These are phyloP conservation scores for Hedya salicella DNA, from an alignment of 2,888 invertebrate species.

Conservation along the genomic window DNA sequence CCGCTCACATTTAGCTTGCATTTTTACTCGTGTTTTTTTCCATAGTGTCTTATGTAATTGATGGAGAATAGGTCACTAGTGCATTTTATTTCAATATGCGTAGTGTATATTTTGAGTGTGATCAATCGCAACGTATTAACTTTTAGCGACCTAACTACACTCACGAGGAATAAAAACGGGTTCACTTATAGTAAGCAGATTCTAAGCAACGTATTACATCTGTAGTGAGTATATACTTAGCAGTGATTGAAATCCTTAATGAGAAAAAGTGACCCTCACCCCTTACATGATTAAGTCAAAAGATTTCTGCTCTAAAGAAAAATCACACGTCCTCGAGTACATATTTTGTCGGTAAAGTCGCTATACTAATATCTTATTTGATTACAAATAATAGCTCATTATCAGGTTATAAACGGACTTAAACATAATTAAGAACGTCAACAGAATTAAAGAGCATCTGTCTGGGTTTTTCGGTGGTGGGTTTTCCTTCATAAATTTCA, in stretches of 20 bases:
- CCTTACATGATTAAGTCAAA: too few relatives aligned
- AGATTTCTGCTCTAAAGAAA: too few relatives aligned
- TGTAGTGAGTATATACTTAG: too few relatives aligned
- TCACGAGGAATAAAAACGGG: too few relatives aligned
- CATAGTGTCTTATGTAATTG: conserved; percentile 7
- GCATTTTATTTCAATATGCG: neutral
- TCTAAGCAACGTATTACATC: too few relatives aligned
- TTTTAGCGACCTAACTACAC: too few relatives aligned
- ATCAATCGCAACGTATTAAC: neutral
- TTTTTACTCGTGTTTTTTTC: conserved; percentile 16
- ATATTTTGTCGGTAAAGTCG: neutral
- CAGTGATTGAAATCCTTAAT: too few relatives aligned
- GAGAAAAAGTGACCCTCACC: too few relatives aligned
- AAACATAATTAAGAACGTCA: conserved; percentile 2
- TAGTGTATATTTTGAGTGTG: neutral
- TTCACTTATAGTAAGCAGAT: too few relatives aligned
- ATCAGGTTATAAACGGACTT: conserved; percentile 12
- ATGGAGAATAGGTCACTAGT: conserved; percentile 4
- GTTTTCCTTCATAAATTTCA: neutral
- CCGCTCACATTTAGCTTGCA: conserved; percentile 30
- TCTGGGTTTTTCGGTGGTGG: conserved; percentile 6
- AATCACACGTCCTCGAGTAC: too few relatives aligned
- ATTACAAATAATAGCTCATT: conserved; percentile 4
- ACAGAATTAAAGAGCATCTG: conserved; percentile 8
- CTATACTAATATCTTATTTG: neutral